Evolutionary conservation across 2,797 vertebrate genomes (phyloP), one percentile per base, ranked within the genome.

Genomic region (Petrocephalus sullivani): DNA sequence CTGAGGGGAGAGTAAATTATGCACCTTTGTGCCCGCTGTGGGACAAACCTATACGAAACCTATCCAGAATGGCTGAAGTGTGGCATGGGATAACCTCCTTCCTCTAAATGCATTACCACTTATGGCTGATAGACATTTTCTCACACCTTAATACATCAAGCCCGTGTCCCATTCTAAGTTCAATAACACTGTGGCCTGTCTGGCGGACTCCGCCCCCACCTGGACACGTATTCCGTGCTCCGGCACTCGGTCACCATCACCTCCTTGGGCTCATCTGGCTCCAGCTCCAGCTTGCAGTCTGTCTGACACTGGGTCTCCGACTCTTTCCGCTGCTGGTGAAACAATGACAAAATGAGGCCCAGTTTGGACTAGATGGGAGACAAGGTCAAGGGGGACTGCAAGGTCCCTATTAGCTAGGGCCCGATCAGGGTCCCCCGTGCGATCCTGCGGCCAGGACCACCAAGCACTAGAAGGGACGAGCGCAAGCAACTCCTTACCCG

Each of bases 261-360:
- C 89, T 98, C 97, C 93, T 95, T 97, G 92, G 93, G 85, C 54
- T 98, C 97, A 19, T 95, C 56, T 6, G 95, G 89, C 61, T 98
- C 97, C 81, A 96, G 92, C 91, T 99, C 97, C 54, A 96, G 98
- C 93, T 98, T 99, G 93, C 90, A 95, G 92, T 99, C 98, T 0
- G 98, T 99, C 94, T 99, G 98, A 94, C 98, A 99, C 92, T 99
- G 98, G 0, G 98, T 99, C 95, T 99, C 98, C 0, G 98, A 99
- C 92, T 99, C 98, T 89, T 99, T 98, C 61, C 97, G 94, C 93
- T 98, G 97, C 98, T 99, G 92, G 88, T 41, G 90, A 85, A 64
- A 85, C 60, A 9, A 64, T 1, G 23, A 49, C 46, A 54, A 49
- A 21, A 21, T 56, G 16, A 58, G 57, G 37, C 10, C 28, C 9